Evolutionary conservation across 2,888 invertebrate genomes (phyloP), one percentile per base, ranked within the genome.

Genomic region (Clivina fossor): DNA sequence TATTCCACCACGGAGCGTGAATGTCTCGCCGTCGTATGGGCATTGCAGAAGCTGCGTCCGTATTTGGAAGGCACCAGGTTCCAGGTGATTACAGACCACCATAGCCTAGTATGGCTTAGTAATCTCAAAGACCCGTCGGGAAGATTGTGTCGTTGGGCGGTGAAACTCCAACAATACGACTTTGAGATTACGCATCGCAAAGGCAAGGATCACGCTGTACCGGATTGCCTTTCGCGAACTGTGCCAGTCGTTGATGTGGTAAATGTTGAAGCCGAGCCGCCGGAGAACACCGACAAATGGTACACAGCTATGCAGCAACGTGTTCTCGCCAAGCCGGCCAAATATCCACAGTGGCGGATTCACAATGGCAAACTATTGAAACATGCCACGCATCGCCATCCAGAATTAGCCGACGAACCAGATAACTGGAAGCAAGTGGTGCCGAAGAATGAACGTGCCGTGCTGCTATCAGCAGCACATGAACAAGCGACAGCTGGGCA

Each of bases 1-100:
- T 64, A 61, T 15, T 35, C 55, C 0, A 37, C 40, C 1, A 61
- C 62, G 1, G 62, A 53, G 24, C 53, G 53, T 4, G 53, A 53
- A 15, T 49, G 24, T 19, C 26, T 53, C 3, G 19, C 28, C 7
- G 46, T 53, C 7, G 15, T 53, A 8, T 53, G 46, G 22, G 46
- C 46, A 9, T 8, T 53, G 8, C 49, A 53, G 4, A 48, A 43
- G 13, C 16, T 50, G 22, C 37, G 50, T 19, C 22, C 11, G 15
- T 50, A 48, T 20, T 18, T 53, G n/a, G 53, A 53, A 51, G 48
- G 53, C 9, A n/a, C 46, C 8, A 3, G 19, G 2, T 57, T 57
- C 26, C 33, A 43, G n/a, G 30, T 57, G 8, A 46, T 57, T 8
- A 54, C 53, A 15, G 57, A 57, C 19, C 57, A 57, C 20, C 38